phyloP scores from a whole-genome alignment of 2,113 vertebrate species.

The Atrichornis clamosus region DNA sequence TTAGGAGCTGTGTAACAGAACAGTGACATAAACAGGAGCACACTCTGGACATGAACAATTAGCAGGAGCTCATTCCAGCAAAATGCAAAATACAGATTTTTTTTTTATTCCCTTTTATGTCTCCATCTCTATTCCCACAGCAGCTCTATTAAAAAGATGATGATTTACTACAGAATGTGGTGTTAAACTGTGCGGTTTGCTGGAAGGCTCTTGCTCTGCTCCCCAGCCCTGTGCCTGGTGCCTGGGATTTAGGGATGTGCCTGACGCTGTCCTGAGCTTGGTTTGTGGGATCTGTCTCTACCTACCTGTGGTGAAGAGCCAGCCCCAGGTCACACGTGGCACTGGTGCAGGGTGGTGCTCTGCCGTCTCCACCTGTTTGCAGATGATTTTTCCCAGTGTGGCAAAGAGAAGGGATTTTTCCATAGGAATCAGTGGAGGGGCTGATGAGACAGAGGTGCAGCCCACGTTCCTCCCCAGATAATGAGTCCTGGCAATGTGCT shows the following conservation, averaged over 20 bases:
- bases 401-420: background rate
- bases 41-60: background rate
- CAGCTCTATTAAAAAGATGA: background rate
- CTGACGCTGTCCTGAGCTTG: background rate
- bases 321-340: rapidly evolving
- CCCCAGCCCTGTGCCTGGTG: background rate
- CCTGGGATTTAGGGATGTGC: background rate
- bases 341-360: background rate
- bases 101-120: background rate
- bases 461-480: background rate
- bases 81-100: background rate
- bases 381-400: background rate
- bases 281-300: background rate
- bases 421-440: background rate
- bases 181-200: background rate
- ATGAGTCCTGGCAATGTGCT: background rate
- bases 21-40: background rate
- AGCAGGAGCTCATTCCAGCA: background rate
- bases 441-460: background rate
- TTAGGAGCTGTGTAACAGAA: background rate
- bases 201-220: background rate
- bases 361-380: background rate
- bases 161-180: background rate
- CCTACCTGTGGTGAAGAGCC: background rate
- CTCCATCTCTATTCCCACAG: background rate